These are phyloP conservation scores for Diacarnus erythraeanus DNA, from an alignment of 37 sponge, comb jelly and placozoan genomes.

Conservation along the genomic window DNA sequence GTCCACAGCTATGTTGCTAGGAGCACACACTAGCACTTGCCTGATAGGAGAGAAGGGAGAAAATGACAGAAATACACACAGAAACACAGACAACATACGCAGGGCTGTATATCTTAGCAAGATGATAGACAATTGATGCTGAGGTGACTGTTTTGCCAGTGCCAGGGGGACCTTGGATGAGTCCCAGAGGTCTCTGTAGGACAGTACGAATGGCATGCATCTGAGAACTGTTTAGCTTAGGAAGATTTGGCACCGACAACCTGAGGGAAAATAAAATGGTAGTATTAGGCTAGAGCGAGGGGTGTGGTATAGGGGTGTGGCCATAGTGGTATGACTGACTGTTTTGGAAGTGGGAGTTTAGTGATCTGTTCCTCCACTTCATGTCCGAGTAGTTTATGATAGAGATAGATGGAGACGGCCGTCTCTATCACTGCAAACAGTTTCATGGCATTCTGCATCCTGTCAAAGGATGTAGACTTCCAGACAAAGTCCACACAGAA, in stretches of 20 bases:
- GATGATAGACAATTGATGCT: constrained; percentile 96
- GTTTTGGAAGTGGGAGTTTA: constrained; percentile 63
- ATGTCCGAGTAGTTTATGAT: constrained; percentile 95
- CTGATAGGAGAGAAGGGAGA: constrained; percentile 28
- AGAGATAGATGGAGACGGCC: constrained; percentile 90
- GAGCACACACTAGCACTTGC: constrained; percentile 97
- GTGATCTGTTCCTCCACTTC: constrained; percentile 69
- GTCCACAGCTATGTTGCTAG: constrained; percentile 98
- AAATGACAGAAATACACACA: not conserved
- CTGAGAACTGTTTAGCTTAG: constrained; percentile 92
- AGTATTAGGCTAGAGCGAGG: not conserved
- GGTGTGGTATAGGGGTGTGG: not conserved
- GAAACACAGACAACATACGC: constrained; percentile 15
- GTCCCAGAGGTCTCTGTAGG: constrained; percentile 90
- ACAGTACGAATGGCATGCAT: constrained; percentile 92
- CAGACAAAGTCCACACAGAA: constrained; percentile 97
- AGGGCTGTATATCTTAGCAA: constrained; percentile 61
- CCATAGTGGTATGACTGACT: constrained; percentile 28
- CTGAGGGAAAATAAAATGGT: constrained; percentile 21
- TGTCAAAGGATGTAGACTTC: constrained; percentile 97
- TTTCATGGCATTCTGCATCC: constrained; percentile 94
- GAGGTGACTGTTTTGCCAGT: constrained; percentile 99
- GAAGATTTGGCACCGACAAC: constrained; percentile 87
- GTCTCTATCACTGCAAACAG: constrained; percentile 96
- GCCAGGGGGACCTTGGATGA: constrained; percentile 97